Evolutionary conservation across 2,888 invertebrate species (phyloP).

Genomic region (Ectobius pallidus): DNA sequence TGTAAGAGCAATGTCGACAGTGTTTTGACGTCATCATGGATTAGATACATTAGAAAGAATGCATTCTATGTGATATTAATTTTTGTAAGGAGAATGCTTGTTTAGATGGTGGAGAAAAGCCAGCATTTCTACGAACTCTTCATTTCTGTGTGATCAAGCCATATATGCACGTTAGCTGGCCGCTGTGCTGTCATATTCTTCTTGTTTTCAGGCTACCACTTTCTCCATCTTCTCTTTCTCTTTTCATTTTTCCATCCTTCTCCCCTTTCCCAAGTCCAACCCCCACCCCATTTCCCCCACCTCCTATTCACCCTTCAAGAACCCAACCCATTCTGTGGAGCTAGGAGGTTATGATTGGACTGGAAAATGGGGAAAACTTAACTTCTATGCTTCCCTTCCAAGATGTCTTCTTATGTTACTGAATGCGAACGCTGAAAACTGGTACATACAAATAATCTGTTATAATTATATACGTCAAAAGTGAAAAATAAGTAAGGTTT

Average conservation of each 20-base stretch:
- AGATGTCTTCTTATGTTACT: too few species aligned
- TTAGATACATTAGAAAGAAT: background rate
- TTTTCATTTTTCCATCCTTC: slow-evolving; percentile 3
- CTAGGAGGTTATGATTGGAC: slow-evolving; percentile 25
- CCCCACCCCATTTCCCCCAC: background rate
- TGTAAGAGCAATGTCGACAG: background rate
- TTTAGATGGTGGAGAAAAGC: background rate
- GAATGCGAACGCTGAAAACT: too few species aligned
- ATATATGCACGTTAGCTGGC: background rate
- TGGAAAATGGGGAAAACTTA: slow-evolving; percentile 11
- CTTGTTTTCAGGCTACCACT: slow-evolving; percentile 30
- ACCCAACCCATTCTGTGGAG: slow-evolving; percentile 22
- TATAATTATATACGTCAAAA: too few species aligned
- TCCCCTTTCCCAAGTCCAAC: background rate
- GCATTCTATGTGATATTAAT: slow-evolving; percentile 3
- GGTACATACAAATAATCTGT: too few species aligned
- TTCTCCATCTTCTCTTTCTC: slow-evolving; percentile 26
- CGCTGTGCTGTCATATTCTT: slow-evolving; percentile 17
- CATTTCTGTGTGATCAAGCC: slow-evolving; percentile 20
- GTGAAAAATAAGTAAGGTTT: too few species aligned
- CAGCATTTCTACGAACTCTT: slow-evolving; percentile 17
- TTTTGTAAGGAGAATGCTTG: slow-evolving; percentile 10
- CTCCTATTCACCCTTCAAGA: background rate
- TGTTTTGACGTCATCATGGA: slow-evolving; percentile 13
- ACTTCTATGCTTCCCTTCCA: background rate